Evolutionary conservation across 2,888 invertebrate species (phyloP).

Genomic region (Tachina grossa): DNA sequence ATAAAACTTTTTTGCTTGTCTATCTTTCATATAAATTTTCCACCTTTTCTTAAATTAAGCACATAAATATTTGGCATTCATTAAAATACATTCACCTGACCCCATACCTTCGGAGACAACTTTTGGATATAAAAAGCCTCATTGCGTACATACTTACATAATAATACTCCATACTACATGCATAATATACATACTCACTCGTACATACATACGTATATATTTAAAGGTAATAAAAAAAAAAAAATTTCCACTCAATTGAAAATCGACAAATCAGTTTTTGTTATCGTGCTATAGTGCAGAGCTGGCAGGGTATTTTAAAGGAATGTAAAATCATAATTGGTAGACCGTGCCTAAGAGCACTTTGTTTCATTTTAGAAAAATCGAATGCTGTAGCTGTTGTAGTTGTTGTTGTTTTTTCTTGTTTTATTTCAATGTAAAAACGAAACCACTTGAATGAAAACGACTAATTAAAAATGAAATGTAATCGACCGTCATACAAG

Average conservation of each 20-base stretch:
- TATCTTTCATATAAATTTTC: background rate
- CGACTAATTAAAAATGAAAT: slow-evolving; percentile 69
- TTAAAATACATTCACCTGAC: background rate
- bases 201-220: background rate
- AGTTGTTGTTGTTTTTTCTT: slow-evolving; percentile 13
- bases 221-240: slow-evolving; percentile 3
- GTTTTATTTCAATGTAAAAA: slow-evolving; percentile 28
- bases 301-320: slow-evolving; percentile 8
- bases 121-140: slow-evolving; percentile 5
- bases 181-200: no score
- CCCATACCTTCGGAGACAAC: background rate
- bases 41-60: background rate
- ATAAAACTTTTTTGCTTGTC: background rate
- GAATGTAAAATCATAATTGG: slow-evolving; percentile 57
- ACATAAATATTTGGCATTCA: background rate
- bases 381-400: slow-evolving; percentile 43
- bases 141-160: background rate
- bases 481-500: slow-evolving; percentile 68
- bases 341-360: slow-evolving; percentile 66
- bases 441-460: slow-evolving; percentile 65
- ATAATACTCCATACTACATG: no score
- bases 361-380: slow-evolving; percentile 64
- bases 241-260: slow-evolving; percentile 68
- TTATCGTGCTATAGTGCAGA: background rate
- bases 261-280: slow-evolving; percentile 58